These are phyloP conservation scores for Archaeoteleia sp. DNA, from an alignment of 2,888 invertebrate species.

Conservation along the genomic window DNA sequence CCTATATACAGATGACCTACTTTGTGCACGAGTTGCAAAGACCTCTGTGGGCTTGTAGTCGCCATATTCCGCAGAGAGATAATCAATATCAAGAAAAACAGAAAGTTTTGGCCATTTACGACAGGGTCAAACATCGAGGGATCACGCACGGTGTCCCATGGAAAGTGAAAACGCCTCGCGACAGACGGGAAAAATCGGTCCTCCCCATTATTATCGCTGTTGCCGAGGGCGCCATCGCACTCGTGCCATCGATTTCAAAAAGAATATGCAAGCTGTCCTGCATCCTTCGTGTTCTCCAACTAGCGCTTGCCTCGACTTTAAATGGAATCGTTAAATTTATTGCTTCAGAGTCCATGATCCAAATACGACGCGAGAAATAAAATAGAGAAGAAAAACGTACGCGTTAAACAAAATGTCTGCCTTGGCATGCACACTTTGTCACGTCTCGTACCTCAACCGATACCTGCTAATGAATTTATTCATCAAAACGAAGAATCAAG, in stretches of 20 bases:
- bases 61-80: slow-evolving; percentile 58
- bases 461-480: too few species aligned
- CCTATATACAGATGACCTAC: slow-evolving; percentile 62
- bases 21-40: slow-evolving; percentile 58
- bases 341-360: too few species aligned
- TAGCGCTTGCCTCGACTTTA: too few species aligned
- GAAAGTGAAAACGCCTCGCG: slow-evolving; percentile 42
- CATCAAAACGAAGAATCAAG: too few species aligned
- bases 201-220: slow-evolving; percentile 40
- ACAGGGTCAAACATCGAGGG: slow-evolving; percentile 20
- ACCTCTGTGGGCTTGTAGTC: slow-evolving; percentile 59
- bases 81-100: slow-evolving; percentile 63
- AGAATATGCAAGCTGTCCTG: too few species aligned
- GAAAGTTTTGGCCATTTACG: slow-evolving; percentile 32
- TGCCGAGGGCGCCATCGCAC: slow-evolving; percentile 52
- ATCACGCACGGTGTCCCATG: slow-evolving; percentile 35
- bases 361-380: too few species aligned
- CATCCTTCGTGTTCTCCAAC: slow-evolving; percentile 12
- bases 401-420: too few species aligned
- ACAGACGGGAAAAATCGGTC: slow-evolving; percentile 1
- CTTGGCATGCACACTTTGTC: too few species aligned
- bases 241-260: slow-evolving; percentile 35
- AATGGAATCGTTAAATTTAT: too few species aligned
- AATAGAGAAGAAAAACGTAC: too few species aligned
- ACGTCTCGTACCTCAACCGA: too few species aligned